Evolutionary conservation across 2,888 invertebrate species (phyloP), one percentile per base, ranked within the genome.

Genomic region (Hypomecis punctinalis): DNA sequence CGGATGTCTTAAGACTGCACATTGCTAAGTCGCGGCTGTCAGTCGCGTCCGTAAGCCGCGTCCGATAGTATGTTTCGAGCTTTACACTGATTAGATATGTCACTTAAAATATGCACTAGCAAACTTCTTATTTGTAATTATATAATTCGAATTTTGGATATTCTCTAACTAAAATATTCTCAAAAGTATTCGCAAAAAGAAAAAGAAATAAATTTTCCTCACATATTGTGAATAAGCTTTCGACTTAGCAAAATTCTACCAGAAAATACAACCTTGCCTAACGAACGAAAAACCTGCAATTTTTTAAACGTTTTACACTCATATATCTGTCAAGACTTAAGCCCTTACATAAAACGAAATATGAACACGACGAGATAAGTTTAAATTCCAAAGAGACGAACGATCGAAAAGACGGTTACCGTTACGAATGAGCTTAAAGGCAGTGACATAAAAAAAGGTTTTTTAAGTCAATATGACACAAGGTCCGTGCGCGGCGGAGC

Each of bases 351-450:
- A 80, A 84, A 84, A 85, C 69, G 76, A 75, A 80, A 79, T 81
- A 77, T 78, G 74, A 79, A 80, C 77, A 76, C 78, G 80, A 82
- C 77, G 74, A 85, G 85, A 86, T 84, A 88, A 82, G 79, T 87
- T 84, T 76, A 82, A 85, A 87, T 90, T 88, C 86, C 82, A 79
- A 84, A 84, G 79, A 86, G 84, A 84, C 79, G 81, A 84, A 84
- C 83, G 81, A 84, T 83, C 84, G 79, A 82, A 87, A 86, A 88
- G 80, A 85, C 79, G 83, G 86, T 88, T 88, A 91, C 92, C 91
- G 91, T 92, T 93, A 91, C 90, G 85, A 91, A 90, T 89, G 83
- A 77, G 88, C 87, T 91, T 89, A 87, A 89, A 89, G 79, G 82
- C 84, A 84, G 79, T 84, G 85, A 88, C 84, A 86, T 85, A 88